Conservation (phyloP, 1,140 invertebrate species). For the Hirudo medicinalis region DNA sequence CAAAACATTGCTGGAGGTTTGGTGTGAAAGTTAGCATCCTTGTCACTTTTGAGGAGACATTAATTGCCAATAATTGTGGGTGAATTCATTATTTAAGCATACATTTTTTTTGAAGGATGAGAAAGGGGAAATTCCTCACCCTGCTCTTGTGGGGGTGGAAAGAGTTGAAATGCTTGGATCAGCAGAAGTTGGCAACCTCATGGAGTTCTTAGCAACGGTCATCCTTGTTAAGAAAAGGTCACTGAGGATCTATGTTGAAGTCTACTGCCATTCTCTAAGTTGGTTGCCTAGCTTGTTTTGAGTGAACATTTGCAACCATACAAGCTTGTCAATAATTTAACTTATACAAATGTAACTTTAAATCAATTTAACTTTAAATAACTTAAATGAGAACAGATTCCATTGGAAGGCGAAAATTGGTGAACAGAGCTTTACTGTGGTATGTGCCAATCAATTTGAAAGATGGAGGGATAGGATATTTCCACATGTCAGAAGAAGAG, state of each 20-base stretch:
- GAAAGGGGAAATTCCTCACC: background rate
- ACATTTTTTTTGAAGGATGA: background rate
- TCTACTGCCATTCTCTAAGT: background rate
- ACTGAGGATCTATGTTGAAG: conserved; percentile 9
- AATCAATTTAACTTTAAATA: background rate
- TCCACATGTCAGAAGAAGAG: background rate
- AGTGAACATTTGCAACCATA: background rate
- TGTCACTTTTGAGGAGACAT: background rate
- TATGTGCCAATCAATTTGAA: background rate
- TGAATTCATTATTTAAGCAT: background rate
- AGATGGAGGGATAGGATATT: background rate
- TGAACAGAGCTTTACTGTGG: background rate
- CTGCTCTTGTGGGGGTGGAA: conserved; percentile 2
- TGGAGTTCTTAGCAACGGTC: background rate
- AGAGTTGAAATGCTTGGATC: conserved; percentile 1
- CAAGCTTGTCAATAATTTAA: background rate
- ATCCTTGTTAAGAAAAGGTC: background rate
- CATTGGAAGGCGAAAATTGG: background rate
- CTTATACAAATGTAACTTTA: background rate
- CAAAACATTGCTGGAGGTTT: background rate
- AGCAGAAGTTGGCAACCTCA: background rate
- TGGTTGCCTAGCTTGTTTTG: background rate
- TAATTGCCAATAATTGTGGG: background rate
- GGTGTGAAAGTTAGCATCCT: background rate
- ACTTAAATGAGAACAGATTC: background rate